Evolutionary conservation across 92 coral and sea anemone species (phyloP), one percentile per base, ranked within the genome.

Genomic region (Metridium senile): DNA sequence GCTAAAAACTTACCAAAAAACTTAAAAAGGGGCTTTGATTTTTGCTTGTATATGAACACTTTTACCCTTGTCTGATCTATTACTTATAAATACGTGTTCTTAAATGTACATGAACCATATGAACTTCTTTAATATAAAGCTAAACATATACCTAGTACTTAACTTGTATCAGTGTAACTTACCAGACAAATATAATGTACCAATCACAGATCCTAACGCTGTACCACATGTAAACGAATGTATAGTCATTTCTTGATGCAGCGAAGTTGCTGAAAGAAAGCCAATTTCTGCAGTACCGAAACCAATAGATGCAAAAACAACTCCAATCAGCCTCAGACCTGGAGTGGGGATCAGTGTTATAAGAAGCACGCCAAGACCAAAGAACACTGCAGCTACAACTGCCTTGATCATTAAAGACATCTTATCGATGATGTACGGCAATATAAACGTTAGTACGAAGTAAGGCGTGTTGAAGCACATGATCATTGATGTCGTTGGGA

Each of bases 231-330:
- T 43, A 49, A 75, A 75, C 17, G 80, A 75, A 22, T 75, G 80
- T 22, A 75, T 22, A 2, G 80, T 75, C 9, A 75, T 9, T 1
- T 75, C 80, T 75, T 75, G 46, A 30, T 75, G 80, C 1, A 75
- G 56, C 21, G 80, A 75, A 28, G 80, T 75, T 27, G 71, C 80
- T n/a, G 80, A 62, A 10, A 75, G 71, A 27, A 75, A 75, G 2
- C 80, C 80, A 39, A 75, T 75, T 66, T 75, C 80, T 23, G 80
- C 80, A 10, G 46, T 75, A 9, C 80, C 80, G 39, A 49, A 33
- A 20, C 80, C 80, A 0, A 63, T 26, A 26, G 80, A 75, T 21
- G 71, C 54, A 20, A 75, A 58, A 18, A 63, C 47, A n/a, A 75
- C 80, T 9, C 80, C 80, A 0, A 75, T 1, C 19, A 75, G 80